phyloP scores from a whole-genome alignment of 2,113 vertebrate genomes.

The Heteronetta atricapilla region DNA sequence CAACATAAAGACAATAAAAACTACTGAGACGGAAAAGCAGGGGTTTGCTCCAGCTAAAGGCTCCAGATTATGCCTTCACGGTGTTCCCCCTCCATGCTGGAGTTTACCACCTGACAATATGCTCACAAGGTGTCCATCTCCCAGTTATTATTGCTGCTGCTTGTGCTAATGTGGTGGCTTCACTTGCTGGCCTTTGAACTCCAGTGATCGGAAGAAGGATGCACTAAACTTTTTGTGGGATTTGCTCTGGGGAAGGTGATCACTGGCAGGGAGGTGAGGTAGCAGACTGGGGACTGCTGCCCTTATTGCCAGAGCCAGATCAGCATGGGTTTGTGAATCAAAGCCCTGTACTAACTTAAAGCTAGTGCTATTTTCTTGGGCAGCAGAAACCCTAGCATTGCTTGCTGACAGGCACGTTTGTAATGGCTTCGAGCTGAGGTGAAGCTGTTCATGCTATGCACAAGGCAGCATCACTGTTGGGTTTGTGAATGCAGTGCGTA shows the following conservation, averaged over 20 bases:
- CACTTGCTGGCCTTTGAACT: background rate
- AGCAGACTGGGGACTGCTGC: background rate
- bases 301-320: background rate
- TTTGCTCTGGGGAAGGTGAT: background rate
- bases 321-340: background rate
- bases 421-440: background rate
- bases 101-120: background rate
- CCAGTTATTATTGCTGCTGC: background rate
- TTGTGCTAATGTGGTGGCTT: background rate
- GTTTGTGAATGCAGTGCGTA: background rate
- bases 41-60: background rate
- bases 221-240: background rate
- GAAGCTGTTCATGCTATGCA: background rate
- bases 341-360: background rate
- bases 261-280: rapidly evolving
- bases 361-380: background rate
- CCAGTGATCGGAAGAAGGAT: background rate
- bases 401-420: background rate
- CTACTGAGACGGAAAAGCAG: background rate
- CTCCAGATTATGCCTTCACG: background rate
- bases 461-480: background rate
- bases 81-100: background rate
- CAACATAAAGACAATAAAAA: background rate
- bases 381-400: background rate
- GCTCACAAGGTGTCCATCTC: background rate